Conservation (phyloP, 2,888 invertebrate genomes). For the Drosophila gaucha region DNA sequence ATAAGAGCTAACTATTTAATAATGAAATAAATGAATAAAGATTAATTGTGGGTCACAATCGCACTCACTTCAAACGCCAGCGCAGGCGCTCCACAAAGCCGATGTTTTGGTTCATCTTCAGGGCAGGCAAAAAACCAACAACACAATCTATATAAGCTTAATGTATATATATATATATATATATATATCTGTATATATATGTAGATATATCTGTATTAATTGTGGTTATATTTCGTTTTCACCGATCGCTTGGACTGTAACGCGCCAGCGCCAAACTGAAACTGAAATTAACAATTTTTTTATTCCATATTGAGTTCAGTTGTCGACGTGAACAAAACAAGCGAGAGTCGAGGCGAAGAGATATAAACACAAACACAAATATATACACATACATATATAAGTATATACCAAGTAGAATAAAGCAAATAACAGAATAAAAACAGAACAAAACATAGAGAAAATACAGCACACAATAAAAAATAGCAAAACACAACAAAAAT, state of each 20-base stretch:
- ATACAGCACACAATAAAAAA: conserved; percentile 30
- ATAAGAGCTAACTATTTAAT: conserved; percentile 4
- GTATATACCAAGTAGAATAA: conserved; percentile 33
- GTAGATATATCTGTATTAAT: background rate
- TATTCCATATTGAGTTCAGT: conserved; percentile 55
- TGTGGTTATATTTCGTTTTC: conserved; percentile 11
- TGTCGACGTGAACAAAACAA: conserved; percentile 42
- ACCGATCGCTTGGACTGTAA: conserved; percentile 64
- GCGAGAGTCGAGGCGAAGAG: conserved; percentile 19
- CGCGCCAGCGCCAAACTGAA: conserved; percentile 72
- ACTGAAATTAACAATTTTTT: conserved; percentile 66
- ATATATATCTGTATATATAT: background rate
- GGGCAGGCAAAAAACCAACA: conserved; percentile 1
- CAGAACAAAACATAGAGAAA: conserved; percentile 45
- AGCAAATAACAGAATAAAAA: conserved; percentile 68
- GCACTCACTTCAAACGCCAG: conserved; percentile 82
- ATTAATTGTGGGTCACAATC: conserved; percentile 36
- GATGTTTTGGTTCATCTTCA: conserved; percentile 75
- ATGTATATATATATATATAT: background rate
- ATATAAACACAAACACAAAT: conserved; percentile 18
- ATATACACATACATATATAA: conserved; percentile 22
- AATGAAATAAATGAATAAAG: conserved; percentile 36
- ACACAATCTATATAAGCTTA: conserved; percentile 2
- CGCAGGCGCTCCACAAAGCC: conserved; percentile 77
- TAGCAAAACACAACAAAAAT: conserved; percentile 39